phyloP scores from a whole-genome alignment of 2,797 vertebrate species.

The Myripristis jacobus region DNA sequence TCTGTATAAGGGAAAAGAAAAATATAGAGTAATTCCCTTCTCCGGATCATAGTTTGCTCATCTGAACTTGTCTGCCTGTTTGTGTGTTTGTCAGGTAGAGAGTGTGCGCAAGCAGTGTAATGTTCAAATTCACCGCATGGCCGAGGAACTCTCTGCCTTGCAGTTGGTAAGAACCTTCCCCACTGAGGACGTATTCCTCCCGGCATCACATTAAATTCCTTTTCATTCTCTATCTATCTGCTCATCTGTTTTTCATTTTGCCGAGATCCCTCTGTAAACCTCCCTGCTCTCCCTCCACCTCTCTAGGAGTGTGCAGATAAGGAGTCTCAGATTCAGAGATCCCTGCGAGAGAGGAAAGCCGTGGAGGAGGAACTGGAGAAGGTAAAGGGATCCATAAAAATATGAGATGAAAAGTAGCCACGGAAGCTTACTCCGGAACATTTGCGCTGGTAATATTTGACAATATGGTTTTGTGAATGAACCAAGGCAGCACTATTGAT shows the following conservation, averaged over 20 bases:
- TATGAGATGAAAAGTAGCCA: background rate
- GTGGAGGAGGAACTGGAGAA: constrained; percentile 95
- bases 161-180: constrained; percentile 86
- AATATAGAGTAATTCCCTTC: background rate
- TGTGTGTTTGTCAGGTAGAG: constrained; percentile 84
- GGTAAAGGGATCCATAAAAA: constrained; percentile 74
- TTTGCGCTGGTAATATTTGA: background rate
- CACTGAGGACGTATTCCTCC: constrained; percentile 18
- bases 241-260: constrained; percentile 5
- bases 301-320: constrained; percentile 92
- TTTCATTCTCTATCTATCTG: constrained; percentile 11
- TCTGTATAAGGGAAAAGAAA: background rate
- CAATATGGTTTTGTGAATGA: constrained; percentile 1
- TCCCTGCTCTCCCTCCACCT: constrained; percentile 6
- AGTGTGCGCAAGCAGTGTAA: constrained; percentile 89
- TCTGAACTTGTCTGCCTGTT: constrained; percentile 6
- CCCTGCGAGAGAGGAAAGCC: constrained; percentile 89
- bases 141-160: constrained; percentile 89
- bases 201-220: constrained; percentile 30
- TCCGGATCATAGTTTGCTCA: background rate
- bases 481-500: background rate
- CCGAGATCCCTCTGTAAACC: constrained; percentile 10
- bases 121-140: constrained; percentile 87
- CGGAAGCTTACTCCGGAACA: background rate
- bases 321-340: constrained; percentile 88